Evolutionary conservation across 2,888 invertebrate genomes (phyloP).

Genomic region (Clanis bilineata): DNA sequence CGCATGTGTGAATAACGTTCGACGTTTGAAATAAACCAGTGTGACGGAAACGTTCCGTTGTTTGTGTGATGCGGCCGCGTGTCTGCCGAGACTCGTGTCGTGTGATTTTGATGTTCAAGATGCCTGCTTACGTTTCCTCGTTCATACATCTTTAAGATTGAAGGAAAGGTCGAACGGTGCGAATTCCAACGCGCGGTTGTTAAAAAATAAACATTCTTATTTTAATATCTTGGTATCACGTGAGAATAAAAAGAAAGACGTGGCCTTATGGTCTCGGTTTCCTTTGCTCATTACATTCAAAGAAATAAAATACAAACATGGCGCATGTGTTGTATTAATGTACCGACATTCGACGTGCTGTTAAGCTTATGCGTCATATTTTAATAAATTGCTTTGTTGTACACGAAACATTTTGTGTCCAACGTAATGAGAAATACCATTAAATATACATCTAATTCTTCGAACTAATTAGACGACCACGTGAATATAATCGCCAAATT

Average conservation of each 20-base stretch:
- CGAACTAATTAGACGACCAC: background rate
- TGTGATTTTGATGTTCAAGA: slow-evolving; percentile 21
- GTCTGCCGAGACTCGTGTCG: slow-evolving; percentile 19
- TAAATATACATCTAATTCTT: background rate
- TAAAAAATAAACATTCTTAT: background rate
- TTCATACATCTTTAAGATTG: slow-evolving; percentile 27
- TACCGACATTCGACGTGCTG: background rate
- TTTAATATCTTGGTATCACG: background rate
- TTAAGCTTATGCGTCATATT: slow-evolving; percentile 1
- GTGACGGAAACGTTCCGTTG: slow-evolving; percentile 27
- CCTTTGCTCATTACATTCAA: slow-evolving; percentile 3
- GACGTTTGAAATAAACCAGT: slow-evolving; percentile 25
- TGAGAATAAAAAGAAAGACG: background rate
- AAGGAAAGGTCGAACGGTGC: slow-evolving; percentile 29
- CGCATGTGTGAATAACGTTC: slow-evolving; percentile 20
- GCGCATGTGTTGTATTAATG: slow-evolving; percentile 6
- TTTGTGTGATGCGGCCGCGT: slow-evolving; percentile 21
- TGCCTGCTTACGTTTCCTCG: slow-evolving; percentile 26
- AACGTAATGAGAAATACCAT: background rate
- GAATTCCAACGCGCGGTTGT: background rate
- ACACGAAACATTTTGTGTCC: background rate
- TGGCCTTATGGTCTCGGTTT: slow-evolving; percentile 6
- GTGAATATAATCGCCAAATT: background rate
- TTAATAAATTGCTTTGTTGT: slow-evolving; percentile 4
- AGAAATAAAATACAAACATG: slow-evolving; percentile 1